Evolutionary conservation across 2,888 invertebrate genomes (phyloP), one percentile per base, ranked within the genome.

Genomic region (Drosophila neotestacea): DNA sequence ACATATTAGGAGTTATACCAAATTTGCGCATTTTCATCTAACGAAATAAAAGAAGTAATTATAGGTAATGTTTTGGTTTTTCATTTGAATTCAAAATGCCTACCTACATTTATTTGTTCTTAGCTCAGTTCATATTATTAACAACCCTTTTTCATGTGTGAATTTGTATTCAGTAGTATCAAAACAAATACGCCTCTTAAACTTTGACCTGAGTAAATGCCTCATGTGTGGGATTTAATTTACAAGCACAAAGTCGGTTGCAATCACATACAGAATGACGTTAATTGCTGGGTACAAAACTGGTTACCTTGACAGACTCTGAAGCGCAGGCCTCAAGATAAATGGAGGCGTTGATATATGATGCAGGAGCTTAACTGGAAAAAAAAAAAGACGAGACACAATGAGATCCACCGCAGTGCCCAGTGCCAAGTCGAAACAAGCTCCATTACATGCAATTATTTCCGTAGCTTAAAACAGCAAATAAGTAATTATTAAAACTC

Each of bases 361-460:
- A 44, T 50, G 42, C 30, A 59, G 69, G 50, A 64, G 56, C 36
- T 47, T 32, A 42, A 44, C 39, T 69, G 76, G 42, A 64, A 44
- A 27, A 51, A 30, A 44, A 47, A 38, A 55, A 4, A 11, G 39
- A 28, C 47, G 27, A 38, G 51, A 44, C 36, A 67, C 56, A 56
- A 55, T 67, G 48, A 42, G 42, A 42, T 34, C 46, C 65, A 54
- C 28, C 30, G 32, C 28, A 56, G 44, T 36, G 7, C 34, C 28
- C 58, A 48, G 44, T 38, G 13, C 55, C 16, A 16, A 32, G 58
- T 59, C 51, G 41, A 41, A 44, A 46, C 54, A 27, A 66, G 66
- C 59, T 61, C 36, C 46, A 73, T 73, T 59, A 60, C 48, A 32
- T 7, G 48, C 61, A 61, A 64, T 78, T 69, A 69, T 64, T 55